These are phyloP conservation scores for Platycheirus rosarum DNA, from an alignment of 2,888 invertebrate genomes.

Conservation along the genomic window DNA sequence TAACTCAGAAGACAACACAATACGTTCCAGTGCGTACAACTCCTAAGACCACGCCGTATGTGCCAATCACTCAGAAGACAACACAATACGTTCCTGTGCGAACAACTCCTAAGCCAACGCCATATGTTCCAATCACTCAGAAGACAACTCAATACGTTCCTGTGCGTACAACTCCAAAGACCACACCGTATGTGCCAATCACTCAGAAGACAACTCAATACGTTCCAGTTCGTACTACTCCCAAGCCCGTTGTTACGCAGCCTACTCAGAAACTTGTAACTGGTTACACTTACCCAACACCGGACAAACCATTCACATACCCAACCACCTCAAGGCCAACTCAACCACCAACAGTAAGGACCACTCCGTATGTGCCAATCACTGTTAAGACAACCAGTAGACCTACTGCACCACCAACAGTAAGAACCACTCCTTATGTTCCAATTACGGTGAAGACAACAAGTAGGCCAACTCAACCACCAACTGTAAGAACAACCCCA, in stretches of 20 bases:
- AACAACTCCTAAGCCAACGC: conserved; percentile 59
- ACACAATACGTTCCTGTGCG: conserved; percentile 3
- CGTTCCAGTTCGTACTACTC: conserved; percentile 16
- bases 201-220: conserved; percentile 49
- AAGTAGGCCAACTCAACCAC: conserved; percentile 74
- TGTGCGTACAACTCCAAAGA: conserved; percentile 54
- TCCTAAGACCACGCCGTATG: conserved; percentile 39
- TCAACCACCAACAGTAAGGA: conserved; percentile 25
- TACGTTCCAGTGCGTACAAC: not conserved
- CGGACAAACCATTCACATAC: conserved; percentile 49
- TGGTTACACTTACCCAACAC: conserved; percentile 64
- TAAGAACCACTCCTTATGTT: conserved; percentile 19
- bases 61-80: conserved; percentile 48
- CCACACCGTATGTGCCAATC: conserved; percentile 65
- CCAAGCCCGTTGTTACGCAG: too few relatives aligned
- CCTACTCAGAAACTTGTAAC: conserved; percentile 17
- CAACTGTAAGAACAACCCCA: conserved; percentile 57
- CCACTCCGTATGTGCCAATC: conserved; percentile 42
- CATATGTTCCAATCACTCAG: conserved; percentile 68
- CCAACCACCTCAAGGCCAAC: conserved; percentile 65
- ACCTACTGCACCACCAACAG: conserved; percentile 46
- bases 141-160: conserved; percentile 26
- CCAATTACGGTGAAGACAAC: conserved; percentile 40
- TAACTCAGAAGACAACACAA: conserved; percentile 45
- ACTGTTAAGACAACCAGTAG: conserved; percentile 22